Evolutionary conservation across 2,113 vertebrate genomes (phyloP).

Genomic region (Litocranius walleri): DNA sequence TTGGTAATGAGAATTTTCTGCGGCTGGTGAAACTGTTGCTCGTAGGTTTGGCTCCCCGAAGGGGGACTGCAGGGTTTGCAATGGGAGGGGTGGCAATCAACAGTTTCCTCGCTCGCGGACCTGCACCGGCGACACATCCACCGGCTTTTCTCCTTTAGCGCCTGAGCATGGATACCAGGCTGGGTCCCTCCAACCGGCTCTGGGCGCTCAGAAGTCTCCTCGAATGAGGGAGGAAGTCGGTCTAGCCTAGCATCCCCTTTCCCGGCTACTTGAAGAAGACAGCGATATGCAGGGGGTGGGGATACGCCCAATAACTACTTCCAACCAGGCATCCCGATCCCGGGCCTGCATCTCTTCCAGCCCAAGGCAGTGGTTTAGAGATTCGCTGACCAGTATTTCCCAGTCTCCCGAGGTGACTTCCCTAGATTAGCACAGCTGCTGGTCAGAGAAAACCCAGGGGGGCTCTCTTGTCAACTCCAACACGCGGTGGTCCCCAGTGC

Average conservation of each 20-base stretch:
- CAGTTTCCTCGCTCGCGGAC: rapidly evolving
- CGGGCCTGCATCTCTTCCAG: background rate
- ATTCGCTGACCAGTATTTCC: background rate
- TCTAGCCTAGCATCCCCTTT: background rate
- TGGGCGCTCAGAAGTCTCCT: background rate
- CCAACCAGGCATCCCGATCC: rapidly evolving
- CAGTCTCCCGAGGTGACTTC: background rate
- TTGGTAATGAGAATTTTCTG: background rate
- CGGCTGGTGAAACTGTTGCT: background rate
- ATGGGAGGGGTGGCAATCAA: no score
- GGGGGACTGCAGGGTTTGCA: background rate
- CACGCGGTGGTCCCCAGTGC: rapidly evolving
- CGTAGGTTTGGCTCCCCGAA: background rate
- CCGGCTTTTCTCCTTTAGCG: background rate
- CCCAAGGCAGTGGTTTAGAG: background rate
- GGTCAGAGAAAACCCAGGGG: background rate
- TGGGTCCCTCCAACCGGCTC: background rate
- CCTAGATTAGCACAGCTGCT: background rate
- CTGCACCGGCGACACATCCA: background rate
- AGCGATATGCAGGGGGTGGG: rapidly evolving
- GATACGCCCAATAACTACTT: background rate
- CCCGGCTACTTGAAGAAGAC: background rate
- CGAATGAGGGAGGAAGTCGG: rapidly evolving
- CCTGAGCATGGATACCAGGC: background rate
- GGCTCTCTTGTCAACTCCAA: background rate